Percentiles rank a stretch among this genome's conserved stretches.
These are phyloP conservation scores for Ceratoteleas bidentatus DNA, from an alignment of 1,140 invertebrate genomes.

Conservation along the genomic window DNA sequence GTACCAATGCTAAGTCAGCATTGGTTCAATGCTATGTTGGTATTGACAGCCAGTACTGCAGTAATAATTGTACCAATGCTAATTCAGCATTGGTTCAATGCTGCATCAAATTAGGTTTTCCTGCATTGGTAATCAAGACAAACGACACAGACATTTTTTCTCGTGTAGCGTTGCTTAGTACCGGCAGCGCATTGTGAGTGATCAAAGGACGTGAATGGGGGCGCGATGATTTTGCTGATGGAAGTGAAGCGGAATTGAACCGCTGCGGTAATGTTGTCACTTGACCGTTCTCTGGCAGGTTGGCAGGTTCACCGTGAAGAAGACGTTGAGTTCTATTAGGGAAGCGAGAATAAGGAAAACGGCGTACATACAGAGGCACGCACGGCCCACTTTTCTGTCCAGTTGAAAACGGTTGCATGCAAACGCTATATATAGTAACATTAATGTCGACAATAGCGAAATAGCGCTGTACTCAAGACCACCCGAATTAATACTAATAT, in stretches of 20 bases:
- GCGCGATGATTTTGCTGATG: slow-evolving; percentile 28
- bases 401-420: slow-evolving; percentile 90
- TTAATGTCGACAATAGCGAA: slow-evolving; percentile 88
- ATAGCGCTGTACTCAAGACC: slow-evolving; percentile 92
- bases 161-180: no score
- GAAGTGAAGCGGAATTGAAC: slow-evolving; percentile 24
- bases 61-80: no score
- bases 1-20: no score
- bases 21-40: no score
- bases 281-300: slow-evolving; percentile 84
- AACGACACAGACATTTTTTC: no score
- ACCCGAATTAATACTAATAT: slow-evolving; percentile 90
- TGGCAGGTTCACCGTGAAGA: slow-evolving; percentile 92
- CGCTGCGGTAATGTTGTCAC: slow-evolving; percentile 62
- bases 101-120: no score
- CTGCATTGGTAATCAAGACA: no score
- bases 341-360: slow-evolving; percentile 90
- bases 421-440: slow-evolving; percentile 89
- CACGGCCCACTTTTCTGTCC: slow-evolving; percentile 88
- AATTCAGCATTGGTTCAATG: no score
- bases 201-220: not conserved
- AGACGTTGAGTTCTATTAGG: slow-evolving; percentile 92
- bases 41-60: no score
- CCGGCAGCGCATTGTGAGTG: no score
- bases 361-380: slow-evolving; percentile 89